phyloP scores from a whole-genome alignment of 2,113 vertebrate genomes.

The Myrmophylax atrothorax region DNA sequence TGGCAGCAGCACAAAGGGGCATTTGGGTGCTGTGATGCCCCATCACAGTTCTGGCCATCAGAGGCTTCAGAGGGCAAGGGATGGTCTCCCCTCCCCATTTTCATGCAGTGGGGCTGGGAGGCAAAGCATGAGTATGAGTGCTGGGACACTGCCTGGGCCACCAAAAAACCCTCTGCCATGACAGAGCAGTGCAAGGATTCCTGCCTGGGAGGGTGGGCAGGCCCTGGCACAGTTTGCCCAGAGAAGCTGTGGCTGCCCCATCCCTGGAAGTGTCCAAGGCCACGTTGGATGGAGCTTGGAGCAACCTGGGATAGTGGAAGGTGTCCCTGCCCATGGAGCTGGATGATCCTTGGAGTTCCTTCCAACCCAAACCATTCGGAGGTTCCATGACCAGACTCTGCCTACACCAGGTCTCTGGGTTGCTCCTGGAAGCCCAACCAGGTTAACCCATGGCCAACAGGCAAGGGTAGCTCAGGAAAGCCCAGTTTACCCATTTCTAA shows the following conservation, averaged over 20 bases:
- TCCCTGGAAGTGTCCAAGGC: neutral
- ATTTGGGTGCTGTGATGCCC: neutral
- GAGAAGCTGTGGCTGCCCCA: neutral
- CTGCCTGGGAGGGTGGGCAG: neutral
- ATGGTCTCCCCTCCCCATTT: rapidly evolving
- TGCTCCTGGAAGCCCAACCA: neutral
- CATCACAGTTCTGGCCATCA: rapidly evolving
- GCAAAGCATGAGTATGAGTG: rapidly evolving
- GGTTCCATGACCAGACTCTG: neutral
- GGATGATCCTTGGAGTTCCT: neutral
- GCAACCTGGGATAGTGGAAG: neutral
- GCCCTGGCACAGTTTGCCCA: neutral
- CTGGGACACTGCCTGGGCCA: neutral
- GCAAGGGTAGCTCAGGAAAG: neutral
- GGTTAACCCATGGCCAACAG: neutral
- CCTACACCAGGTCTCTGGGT: rapidly evolving
- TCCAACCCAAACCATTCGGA: neutral
- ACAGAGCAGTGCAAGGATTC: neutral
- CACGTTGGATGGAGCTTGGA: neutral
- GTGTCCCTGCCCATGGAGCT: neutral
- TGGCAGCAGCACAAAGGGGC: neutral
- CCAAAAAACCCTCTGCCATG: neutral
- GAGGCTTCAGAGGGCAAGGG: neutral
- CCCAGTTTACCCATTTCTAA: neutral
- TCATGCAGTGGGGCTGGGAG: neutral